Evolutionary conservation across 2,888 invertebrate species (phyloP).

Genomic region (Lampropteryx suffumata): DNA sequence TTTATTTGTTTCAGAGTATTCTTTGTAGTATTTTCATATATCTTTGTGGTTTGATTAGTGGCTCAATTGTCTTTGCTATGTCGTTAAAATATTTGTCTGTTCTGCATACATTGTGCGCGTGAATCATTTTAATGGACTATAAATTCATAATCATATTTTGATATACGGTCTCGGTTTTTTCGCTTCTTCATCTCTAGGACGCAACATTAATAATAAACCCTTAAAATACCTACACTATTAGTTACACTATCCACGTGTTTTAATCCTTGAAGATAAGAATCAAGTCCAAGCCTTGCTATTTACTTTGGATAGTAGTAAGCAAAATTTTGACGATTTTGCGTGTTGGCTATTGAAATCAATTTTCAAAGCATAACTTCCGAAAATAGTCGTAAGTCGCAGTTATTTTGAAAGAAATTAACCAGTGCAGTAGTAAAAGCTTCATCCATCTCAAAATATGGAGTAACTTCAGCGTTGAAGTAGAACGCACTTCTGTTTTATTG

Average conservation of each 20-base stretch:
- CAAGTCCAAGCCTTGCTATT: no score
- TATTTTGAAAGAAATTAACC: slow-evolving; percentile 58
- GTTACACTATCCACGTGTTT: no score
- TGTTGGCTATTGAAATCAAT: background rate
- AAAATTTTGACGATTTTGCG: background rate
- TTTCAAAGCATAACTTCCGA: slow-evolving; percentile 3
- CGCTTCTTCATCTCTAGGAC: background rate
- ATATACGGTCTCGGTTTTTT: slow-evolving; percentile 12
- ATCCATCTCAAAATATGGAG: slow-evolving; percentile 71
- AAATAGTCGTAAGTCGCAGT: slow-evolving; percentile 24
- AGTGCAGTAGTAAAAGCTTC: slow-evolving; percentile 65
- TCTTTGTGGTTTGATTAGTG: slow-evolving; percentile 36
- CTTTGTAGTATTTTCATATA: slow-evolving; percentile 35
- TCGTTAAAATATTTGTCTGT: slow-evolving; percentile 30
- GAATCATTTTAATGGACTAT: slow-evolving; percentile 34
- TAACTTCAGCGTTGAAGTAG: slow-evolving; percentile 73
- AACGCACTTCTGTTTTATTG: slow-evolving; percentile 81
- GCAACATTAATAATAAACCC: no score
- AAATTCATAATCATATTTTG: slow-evolving; percentile 24
- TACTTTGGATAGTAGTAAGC: no score
- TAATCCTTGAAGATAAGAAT: no score
- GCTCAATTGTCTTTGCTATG: slow-evolving; percentile 33
- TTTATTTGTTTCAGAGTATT: slow-evolving; percentile 53
- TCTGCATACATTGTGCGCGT: slow-evolving; percentile 27
- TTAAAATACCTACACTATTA: no score